Evolutionary conservation across 2,113 vertebrate species (phyloP), one percentile per base, ranked within the genome.

Genomic region (Astur gentilis): DNA sequence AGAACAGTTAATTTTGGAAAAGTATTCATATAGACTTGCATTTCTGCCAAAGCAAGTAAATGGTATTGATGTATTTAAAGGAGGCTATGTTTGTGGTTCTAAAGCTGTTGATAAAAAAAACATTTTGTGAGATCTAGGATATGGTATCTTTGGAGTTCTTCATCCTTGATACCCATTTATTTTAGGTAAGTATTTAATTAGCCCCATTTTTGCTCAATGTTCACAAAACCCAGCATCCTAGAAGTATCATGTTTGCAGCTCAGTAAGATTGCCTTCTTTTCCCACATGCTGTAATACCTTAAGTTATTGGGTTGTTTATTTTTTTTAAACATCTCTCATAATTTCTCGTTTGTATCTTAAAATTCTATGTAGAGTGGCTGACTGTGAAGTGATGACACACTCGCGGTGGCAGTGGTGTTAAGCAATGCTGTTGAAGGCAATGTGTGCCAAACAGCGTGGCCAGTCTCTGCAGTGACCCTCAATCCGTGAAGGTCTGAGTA

Each of bases 401-500:
- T 60, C 0, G 0, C 44, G 1, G 4, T 34, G 58, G n/a, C 3
- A 0, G 31, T 32, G 71, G 58, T 1, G 3, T 42, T 86, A 13
- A 73, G 76, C 72, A 26, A 6, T 3, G 66, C 58, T 44, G 67
- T 19, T 76, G 70, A 26, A 29, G 32, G 42, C 22, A 1, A 21
- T 1, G 22, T 23, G 54, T 81, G 67, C 80, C 72, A 10, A 31
- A 15, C 3, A 4, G 13, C 7, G 1, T 6, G 13, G 29, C 42
- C 0, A 0, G 10, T 57, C 45, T 66, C 31, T 52, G 40, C 36
- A 14, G 40, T 36, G 91, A 70, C 92, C 92, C 70, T 81, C 77
- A 7, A 9, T 3, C 44, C 40, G 22, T 45, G 66, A n/a, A n/a
- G 19, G 19, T 23, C 83, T 76, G 22, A 77, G 69, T 65, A 3